These are phyloP conservation scores for Malurus melanocephalus DNA, from an alignment of 2,113 vertebrate species.

Conservation along the genomic window DNA sequence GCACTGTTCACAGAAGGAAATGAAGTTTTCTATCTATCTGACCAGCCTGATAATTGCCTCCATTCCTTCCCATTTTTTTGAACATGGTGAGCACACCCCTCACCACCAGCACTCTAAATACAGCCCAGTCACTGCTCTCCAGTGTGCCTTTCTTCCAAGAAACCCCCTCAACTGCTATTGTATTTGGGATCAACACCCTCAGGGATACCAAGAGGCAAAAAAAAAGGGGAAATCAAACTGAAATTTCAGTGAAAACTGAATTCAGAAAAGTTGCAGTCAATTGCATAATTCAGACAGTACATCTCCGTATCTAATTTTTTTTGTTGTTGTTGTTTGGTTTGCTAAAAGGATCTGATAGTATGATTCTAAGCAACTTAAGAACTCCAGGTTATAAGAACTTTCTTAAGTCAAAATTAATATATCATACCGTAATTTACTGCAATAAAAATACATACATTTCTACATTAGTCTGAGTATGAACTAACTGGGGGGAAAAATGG, in stretches of 20 bases:
- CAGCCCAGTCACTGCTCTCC: neutral
- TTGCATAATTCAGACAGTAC: neutral
- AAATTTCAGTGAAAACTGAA: neutral
- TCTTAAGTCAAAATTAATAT: neutral
- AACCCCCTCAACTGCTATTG: neutral
- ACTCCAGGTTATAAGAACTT: neutral
- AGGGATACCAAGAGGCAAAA: neutral
- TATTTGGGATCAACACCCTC: neutral
- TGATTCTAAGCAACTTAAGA: neutral
- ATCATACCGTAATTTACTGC: neutral
- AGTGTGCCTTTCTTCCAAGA: neutral
- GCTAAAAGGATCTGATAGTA: neutral
- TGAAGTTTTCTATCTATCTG: neutral
- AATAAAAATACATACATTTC: neutral
- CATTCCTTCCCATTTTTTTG: neutral
- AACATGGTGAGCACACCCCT: neutral
- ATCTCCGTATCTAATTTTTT: neutral
- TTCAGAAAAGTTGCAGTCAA: neutral
- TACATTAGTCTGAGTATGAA: neutral
- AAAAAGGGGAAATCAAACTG: neutral
- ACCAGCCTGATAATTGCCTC: neutral
- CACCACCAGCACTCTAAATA: neutral
- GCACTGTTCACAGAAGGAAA: neutral
- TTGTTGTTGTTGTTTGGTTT: neutral
- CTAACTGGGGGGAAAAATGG: accelerated